These are phyloP conservation scores for Rhea americana DNA, from an alignment of 2,113 vertebrate species.

Conservation along the genomic window DNA sequence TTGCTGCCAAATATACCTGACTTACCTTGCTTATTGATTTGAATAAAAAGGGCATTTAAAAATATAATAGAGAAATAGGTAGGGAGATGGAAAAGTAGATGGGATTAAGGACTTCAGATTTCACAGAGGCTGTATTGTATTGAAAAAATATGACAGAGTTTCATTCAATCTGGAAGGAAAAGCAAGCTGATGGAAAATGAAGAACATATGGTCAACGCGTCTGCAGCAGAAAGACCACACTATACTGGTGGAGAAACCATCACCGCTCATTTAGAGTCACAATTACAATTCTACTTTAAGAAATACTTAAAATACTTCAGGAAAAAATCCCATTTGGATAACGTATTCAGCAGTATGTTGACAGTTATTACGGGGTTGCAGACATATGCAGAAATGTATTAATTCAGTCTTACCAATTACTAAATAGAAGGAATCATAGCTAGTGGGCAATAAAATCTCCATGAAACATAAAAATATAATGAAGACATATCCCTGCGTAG, in stretches of 20 bases:
- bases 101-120: background rate
- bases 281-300: background rate
- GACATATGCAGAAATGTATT: background rate
- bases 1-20: conserved; percentile 7
- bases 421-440: conserved; percentile 34
- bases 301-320: background rate
- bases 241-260: background rate
- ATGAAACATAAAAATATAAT: background rate
- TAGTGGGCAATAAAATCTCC: background rate
- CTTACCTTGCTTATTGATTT: background rate
- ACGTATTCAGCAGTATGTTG: background rate
- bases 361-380: background rate
- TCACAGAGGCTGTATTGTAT: background rate
- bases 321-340: background rate
- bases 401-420: conserved; percentile 16
- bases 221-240: background rate
- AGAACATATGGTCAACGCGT: background rate
- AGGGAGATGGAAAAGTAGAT: background rate
- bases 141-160: background rate
- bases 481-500: background rate
- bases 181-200: background rate
- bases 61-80: background rate
- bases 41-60: background rate
- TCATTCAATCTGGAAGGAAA: background rate
- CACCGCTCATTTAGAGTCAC: background rate